A percentile compares a stretch with the other conserved stretches of the same genome.
These are phyloP conservation scores for Drosophila tristis DNA, from an alignment of 1,140 invertebrate species.

Conservation along the genomic window DNA sequence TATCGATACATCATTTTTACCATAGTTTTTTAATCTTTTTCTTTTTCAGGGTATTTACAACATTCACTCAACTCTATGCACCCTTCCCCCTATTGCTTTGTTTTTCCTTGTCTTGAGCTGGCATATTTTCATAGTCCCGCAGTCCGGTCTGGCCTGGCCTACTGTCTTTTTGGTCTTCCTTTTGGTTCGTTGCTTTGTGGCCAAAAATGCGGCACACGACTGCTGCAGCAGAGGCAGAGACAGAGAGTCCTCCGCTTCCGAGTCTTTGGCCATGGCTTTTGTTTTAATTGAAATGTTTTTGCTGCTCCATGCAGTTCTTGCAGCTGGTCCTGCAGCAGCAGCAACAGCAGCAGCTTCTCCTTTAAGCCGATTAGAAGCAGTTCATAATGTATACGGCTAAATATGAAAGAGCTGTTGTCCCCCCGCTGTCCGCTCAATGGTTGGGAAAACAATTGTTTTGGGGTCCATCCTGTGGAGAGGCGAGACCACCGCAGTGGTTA, in stretches of 20 bases:
- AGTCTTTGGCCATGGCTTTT: slow-evolving; percentile 63
- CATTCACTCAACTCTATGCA: slow-evolving; percentile 23
- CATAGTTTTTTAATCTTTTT: no score
- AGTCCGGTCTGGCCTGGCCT: background rate
- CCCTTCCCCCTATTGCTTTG: slow-evolving; percentile 2
- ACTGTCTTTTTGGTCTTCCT: slow-evolving; percentile 3
- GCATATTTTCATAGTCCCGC: slow-evolving; percentile 31
- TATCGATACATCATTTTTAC: no score
- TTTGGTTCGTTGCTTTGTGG: slow-evolving; percentile 39
- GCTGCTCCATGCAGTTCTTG: slow-evolving; percentile 28
- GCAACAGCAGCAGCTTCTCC: slow-evolving; percentile 36
- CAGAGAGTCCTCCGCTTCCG: background rate
- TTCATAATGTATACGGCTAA: slow-evolving; percentile 75
- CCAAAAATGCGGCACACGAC: slow-evolving; percentile 50
- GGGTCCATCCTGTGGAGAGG: slow-evolving; percentile 35
- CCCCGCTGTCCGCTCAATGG: background rate
- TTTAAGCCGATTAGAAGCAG: slow-evolving; percentile 74
- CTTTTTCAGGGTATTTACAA: slow-evolving; percentile 34
- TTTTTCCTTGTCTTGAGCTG: slow-evolving; percentile 39
- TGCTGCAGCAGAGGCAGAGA: background rate
- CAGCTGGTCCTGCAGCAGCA: slow-evolving; percentile 9
- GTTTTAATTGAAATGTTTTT: slow-evolving; percentile 80
- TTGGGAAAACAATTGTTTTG: slow-evolving; percentile 58
- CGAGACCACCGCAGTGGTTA: slow-evolving; percentile 23
- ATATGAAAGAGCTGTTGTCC: slow-evolving; percentile 51